Evolutionary conservation across 1,140 invertebrate genomes (phyloP).

Genomic region (Scaptomyza graminum): DNA sequence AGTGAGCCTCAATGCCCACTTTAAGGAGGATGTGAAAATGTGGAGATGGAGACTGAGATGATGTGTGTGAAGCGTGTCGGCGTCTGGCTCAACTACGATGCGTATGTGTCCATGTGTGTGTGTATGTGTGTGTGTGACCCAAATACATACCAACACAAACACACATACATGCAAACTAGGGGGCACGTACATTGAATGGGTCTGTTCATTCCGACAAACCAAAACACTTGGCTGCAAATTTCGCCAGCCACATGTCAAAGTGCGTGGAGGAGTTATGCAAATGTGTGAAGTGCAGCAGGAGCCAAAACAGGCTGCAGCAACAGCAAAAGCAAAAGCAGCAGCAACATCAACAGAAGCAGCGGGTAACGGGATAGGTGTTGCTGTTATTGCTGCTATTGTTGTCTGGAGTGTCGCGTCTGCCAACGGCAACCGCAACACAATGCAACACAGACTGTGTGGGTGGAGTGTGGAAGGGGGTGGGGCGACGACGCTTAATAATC

Average conservation of each 20-base stretch:
- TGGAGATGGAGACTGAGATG: slow-evolving; percentile 8
- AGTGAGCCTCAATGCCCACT: slow-evolving; percentile 21
- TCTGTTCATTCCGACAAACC: slow-evolving; percentile 53
- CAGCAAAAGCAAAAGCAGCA: slow-evolving; percentile 30
- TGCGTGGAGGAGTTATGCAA: slow-evolving; percentile 78
- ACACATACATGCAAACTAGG: not conserved
- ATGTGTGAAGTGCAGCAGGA: slow-evolving; percentile 61
- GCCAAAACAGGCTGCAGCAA: slow-evolving; percentile 24
- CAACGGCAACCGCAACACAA: slow-evolving; percentile 51
- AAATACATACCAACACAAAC: slow-evolving; percentile 57
- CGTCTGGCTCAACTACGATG: slow-evolving; percentile 29
- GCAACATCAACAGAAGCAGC: slow-evolving; percentile 40
- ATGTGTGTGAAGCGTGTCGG: slow-evolving; percentile 43
- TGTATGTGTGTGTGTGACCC: slow-evolving; percentile 66
- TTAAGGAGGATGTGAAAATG: slow-evolving; percentile 31
- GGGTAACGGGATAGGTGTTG: slow-evolving; percentile 22
- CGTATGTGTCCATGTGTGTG: not conserved
- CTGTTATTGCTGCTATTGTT: slow-evolving; percentile 18
- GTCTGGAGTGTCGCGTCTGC: slow-evolving; percentile 36
- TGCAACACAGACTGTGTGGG: slow-evolving; percentile 14
- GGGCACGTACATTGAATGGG: slow-evolving; percentile 18
- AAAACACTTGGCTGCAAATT: slow-evolving; percentile 51
- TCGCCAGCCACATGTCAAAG: slow-evolving; percentile 73
- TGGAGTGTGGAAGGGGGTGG: not conserved
- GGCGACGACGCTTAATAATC: slow-evolving; percentile 39